Base-by-base conservation (phyloP, 1,140 invertebrate species). In the Geopemphigus sp. region DNA sequence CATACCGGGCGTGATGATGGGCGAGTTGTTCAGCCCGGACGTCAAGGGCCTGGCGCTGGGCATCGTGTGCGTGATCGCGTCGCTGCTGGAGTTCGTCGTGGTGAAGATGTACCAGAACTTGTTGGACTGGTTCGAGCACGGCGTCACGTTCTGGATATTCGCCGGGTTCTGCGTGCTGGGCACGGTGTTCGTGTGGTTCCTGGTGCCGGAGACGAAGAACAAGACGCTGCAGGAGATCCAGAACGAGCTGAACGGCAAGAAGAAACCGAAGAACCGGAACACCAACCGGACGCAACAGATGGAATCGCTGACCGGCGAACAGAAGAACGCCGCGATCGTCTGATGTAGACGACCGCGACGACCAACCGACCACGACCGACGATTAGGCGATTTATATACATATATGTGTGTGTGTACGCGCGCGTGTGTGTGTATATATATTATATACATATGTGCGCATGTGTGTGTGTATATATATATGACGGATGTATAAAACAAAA, bases 171-270 rank as follows among this genome's bases (percentile, higher is more conserved):
- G 92, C 64, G 85, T 91, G 14, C 39, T 89, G 0, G 89, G 92
- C 50, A 76, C 66, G 24, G 26, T 82, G 3, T 92, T 91, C 83
- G 88, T 89, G 1, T 85, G 91, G 32, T 87, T 86, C 80, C 87
- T 91, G 80, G 88, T 95, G 22, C 93, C 93, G 0, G 93, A 95
- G 86, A 95, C 94, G 0, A 94, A 94, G 86, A 92, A 92, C 24
- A 91, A 92, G 85, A 90, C 89, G 64, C 87, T 94, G 39, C 88
- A 92, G 81, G 88, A 95, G 86, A 94, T 95, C 32, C 91, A 92
- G 83, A 87, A 89, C 81, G 88, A 90, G 83, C 85, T 92, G 3
- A 90, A 88, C 82, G 81, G 81, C 22, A 74, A 64, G 39, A 82
- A 80, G 54, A 82, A 81, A 19, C 6, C 66, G 15, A 81, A 80